Base-by-base conservation (phyloP, 2,797 vertebrate genomes). In the Sebastolobus alascanus region DNA sequence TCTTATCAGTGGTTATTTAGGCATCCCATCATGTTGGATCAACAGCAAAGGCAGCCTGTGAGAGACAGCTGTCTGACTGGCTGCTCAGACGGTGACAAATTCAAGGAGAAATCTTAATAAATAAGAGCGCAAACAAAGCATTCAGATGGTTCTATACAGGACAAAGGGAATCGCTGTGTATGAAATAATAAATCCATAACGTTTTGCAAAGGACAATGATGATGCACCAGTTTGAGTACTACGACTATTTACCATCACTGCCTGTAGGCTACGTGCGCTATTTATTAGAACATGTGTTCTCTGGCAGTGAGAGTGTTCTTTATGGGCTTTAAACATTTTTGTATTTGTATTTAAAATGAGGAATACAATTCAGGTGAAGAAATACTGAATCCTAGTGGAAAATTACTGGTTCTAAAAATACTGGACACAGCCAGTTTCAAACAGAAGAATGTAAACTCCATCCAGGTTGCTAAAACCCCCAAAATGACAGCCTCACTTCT, bases 1-100 rank as follows among this genome's bases (percentile, higher is more conserved):
- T 59, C 68, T 75, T 71, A 75, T 84, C 86, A 68, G 58, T 54
- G 77, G 61, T 72, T 46, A 58, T 83, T 77, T 76, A 22, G 71
- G 75, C 61, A 68, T 18, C 38, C 58, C 52, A 37, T 83, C 46
- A 5, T 71, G 67, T 79, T 81, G 78, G 80, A 72, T 77, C 78
- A 74, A 58, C 37, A 55, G 73, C 80, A 65, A 35, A 65, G 40
- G 65, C 9, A 27, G 64, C 38, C 58, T 66, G 65, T 50, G 65
- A 83, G 16, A 70, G 65, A 59, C 79, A 56, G 73, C 65, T 73
- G 68, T 73, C 72, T 22, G 31, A 29, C 60, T 69, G 74, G 55
- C 50, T 64, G 50, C 20, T 29, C 3, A 61, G 9, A 52, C 5
- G 3, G 25, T 6, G 56, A 58, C 20, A 58, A 27, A 60, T 16